Percentiles rank a stretch among this genome's conserved stretches.
These are phyloP conservation scores for Megathymus violae DNA, from an alignment of 1,140 invertebrate species.

Conservation along the genomic window DNA sequence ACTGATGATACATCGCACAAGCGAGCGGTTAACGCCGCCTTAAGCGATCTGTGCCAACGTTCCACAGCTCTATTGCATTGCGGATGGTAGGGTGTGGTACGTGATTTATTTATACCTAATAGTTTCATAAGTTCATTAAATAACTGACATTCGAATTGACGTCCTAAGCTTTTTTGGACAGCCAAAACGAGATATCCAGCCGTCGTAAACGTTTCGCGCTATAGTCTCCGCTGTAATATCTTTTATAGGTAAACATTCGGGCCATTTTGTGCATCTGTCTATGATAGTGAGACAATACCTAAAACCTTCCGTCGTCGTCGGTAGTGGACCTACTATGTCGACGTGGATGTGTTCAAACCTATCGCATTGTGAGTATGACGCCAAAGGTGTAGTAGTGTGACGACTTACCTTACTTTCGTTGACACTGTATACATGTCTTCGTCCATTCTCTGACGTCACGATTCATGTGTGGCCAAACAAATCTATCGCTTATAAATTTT, in stretches of 20 bases:
- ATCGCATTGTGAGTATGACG: not conserved
- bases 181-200: conserved; percentile 24
- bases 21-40: too few species aligned
- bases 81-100: conserved; percentile 15
- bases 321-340: conserved; percentile 21
- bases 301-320: not conserved
- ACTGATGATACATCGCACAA: too few species aligned
- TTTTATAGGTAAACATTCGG: conserved; percentile 9
- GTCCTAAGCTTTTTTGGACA: conserved; percentile 1
- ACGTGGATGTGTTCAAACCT: conserved; percentile 21
- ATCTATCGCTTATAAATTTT: conserved; percentile 1
- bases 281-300: conserved; percentile 21
- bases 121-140: conserved; percentile 8
- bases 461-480: conserved; percentile 21
- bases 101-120: not conserved
- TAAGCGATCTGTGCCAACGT: too few species aligned
- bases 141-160: conserved; percentile 10
- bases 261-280: conserved; percentile 12
- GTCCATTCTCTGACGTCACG: conserved; percentile 1
- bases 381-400: conserved; percentile 4
- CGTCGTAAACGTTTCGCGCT: not conserved
- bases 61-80: conserved; percentile 5
- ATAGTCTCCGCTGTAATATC: conserved; percentile 21
- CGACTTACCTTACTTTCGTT: conserved; percentile 15
- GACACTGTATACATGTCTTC: conserved; percentile 15